These are phyloP conservation scores for Pseudachorutes palmiensis DNA, from an alignment of 1,140 invertebrate genomes.

Conservation along the genomic window DNA sequence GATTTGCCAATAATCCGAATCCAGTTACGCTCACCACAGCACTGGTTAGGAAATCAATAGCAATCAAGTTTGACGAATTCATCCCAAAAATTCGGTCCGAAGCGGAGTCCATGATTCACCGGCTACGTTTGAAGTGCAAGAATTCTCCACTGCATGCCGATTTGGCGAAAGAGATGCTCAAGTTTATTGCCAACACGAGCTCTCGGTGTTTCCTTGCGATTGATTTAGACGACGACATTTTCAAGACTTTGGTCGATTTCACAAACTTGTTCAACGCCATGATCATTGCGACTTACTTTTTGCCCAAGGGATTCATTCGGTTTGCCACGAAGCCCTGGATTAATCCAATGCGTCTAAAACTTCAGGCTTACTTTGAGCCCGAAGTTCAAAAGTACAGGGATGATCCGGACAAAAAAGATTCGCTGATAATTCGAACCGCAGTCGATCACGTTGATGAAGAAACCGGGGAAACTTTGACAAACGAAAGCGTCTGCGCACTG, in stretches of 20 bases:
- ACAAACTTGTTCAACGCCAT: slow-evolving; percentile 1
- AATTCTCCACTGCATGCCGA: not conserved
- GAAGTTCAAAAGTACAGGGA: slow-evolving; percentile 14
- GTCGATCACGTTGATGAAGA: slow-evolving; percentile 11
- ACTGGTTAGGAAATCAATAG: slow-evolving; percentile 15
- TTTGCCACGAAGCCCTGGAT: not conserved
- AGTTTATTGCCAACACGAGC: slow-evolving; percentile 15
- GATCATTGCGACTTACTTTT: slow-evolving; percentile 9
- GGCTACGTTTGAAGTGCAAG: not conserved
- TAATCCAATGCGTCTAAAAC: not conserved
- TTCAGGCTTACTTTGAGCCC: slow-evolving; percentile 5
- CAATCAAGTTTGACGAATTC: slow-evolving; percentile 8
- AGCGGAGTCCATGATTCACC: slow-evolving; percentile 3
- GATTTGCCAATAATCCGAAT: not conserved
- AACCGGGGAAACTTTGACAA: not conserved
- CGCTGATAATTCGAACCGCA: slow-evolving; percentile 5
- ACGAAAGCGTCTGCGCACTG: slow-evolving; percentile 1
- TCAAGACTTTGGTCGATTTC: not conserved
- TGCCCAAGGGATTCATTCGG: slow-evolving; percentile 10
- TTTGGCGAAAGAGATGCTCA: slow-evolving; percentile 1
- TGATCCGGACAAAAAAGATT: slow-evolving; percentile 11
- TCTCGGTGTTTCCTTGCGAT: not conserved
- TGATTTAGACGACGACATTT: slow-evolving; percentile 10
- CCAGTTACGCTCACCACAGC: not conserved
- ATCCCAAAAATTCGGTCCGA: slow-evolving; percentile 12